phyloP scores from a whole-genome alignment of 1,140 invertebrate genomes.

The Gerris buenoi region DNA sequence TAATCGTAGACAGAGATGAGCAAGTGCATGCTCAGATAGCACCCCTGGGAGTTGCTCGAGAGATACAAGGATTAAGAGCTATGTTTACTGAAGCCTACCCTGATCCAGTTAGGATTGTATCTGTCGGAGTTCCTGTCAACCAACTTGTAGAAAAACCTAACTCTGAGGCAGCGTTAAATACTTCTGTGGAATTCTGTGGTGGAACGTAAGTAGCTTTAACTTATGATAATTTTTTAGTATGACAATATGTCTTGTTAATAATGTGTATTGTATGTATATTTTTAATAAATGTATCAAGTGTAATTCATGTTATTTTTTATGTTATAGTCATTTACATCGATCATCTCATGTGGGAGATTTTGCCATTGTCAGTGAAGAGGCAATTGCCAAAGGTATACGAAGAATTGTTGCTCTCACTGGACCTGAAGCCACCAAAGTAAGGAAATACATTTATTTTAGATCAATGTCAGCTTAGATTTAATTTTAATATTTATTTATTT shows the following conservation, averaged over 20 bases:
- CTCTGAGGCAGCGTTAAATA: conserved; percentile 54
- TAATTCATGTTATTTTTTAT: conserved; percentile 16
- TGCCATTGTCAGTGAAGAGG: conserved; percentile 93
- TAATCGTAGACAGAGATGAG: conserved; percentile 63
- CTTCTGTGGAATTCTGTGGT: conserved; percentile 99
- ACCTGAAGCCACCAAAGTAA: conserved; percentile 65
- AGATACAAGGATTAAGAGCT: conserved; percentile 84
- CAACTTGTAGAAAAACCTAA: conserved; percentile 74
- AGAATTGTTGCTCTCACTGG: conserved; percentile 95
- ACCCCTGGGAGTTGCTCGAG: conserved; percentile 69
- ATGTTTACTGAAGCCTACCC: conserved; percentile 99
- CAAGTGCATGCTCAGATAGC: conserved; percentile 82
- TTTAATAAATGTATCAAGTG: too few relatives aligned
- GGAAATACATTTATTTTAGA: neutral
- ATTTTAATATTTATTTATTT: too few relatives aligned
- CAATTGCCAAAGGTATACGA: conserved; percentile 95
- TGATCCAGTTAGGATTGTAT: conserved; percentile 93
- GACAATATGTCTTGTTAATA: too few relatives aligned
- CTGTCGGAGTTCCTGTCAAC: conserved; percentile 84
- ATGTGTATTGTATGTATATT: too few relatives aligned
- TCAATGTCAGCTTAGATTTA: too few relatives aligned
- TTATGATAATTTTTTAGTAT: too few relatives aligned
- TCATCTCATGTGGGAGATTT: conserved; percentile 87
- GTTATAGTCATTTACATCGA: conserved; percentile 61
- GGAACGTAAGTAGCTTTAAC: conserved; percentile 79